phyloP scores from a whole-genome alignment of 2,113 vertebrate species.

The Pheucticus melanocephalus region DNA sequence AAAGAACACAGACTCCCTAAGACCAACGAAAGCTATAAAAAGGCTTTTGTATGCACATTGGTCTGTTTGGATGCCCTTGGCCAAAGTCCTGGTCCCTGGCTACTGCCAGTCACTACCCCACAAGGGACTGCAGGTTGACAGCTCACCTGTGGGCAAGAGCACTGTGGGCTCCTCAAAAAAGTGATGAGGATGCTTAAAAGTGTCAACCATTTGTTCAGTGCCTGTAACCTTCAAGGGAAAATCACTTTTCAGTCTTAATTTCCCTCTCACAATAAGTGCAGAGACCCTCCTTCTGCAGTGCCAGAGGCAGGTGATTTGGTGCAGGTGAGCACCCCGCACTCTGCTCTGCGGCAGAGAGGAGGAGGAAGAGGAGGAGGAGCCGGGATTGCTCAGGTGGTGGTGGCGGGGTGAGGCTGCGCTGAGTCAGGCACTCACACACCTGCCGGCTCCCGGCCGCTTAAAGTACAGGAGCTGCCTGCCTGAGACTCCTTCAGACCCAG shows the following conservation, averaged over 20 bases:
- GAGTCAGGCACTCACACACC: constrained; percentile 69
- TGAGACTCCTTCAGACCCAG: fast-evolving
- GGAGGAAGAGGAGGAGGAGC: constrained; percentile 20
- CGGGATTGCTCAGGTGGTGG: constrained; percentile 23
- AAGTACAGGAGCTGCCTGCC: neutral
- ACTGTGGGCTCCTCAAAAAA: neutral
- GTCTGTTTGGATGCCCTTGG: neutral
- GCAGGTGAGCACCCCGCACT: fast-evolving
- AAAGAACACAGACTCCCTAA: neutral
- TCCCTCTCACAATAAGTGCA: too few relatives aligned
- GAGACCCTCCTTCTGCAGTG: neutral
- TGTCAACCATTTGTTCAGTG: neutral
- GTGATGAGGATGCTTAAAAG: neutral
- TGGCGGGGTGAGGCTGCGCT: constrained; percentile 29
- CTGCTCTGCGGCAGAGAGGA: neutral
- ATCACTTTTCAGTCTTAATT: fast-evolving
- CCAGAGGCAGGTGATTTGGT: fast-evolving
- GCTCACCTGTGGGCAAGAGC: neutral
- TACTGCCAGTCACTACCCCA: neutral
- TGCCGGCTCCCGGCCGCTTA: constrained; percentile 22
- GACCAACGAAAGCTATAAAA: neutral
- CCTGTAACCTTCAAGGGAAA: neutral
- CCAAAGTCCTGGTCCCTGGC: neutral
- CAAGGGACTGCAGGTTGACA: neutral
- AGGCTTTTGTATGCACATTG: fast-evolving